Conservation (phyloP, 2,888 invertebrate genomes). For the Perithous albicinctus region DNA sequence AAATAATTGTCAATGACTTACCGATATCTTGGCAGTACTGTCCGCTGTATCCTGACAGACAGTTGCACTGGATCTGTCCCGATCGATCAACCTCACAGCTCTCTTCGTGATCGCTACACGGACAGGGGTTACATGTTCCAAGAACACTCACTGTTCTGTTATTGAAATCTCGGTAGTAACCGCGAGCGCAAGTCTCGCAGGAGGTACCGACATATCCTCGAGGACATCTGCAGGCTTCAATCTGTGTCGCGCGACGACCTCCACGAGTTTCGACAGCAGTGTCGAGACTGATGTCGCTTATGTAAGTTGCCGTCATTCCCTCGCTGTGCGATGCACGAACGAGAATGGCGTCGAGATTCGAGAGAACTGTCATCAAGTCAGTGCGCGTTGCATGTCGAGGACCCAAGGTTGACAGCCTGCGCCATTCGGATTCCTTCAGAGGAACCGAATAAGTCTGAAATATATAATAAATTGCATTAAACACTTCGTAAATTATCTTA, state of each 20-base stretch:
- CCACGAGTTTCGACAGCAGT: slow-evolving; percentile 90
- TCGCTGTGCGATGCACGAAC: slow-evolving; percentile 91
- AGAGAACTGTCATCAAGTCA: slow-evolving; percentile 94
- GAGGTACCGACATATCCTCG: slow-evolving; percentile 92
- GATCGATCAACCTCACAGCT: slow-evolving; percentile 87
- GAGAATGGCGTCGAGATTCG: slow-evolving; percentile 92
- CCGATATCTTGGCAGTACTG: slow-evolving; percentile 88
- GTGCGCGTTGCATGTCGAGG: slow-evolving; percentile 89
- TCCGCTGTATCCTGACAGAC: slow-evolving; percentile 90
- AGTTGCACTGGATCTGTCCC: slow-evolving; percentile 88
- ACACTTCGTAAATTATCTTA: neutral
- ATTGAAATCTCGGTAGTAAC: slow-evolving; percentile 89
- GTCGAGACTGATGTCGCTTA: slow-evolving; percentile 95
- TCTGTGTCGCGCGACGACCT: slow-evolving; percentile 89
- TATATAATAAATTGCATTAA: slow-evolving; percentile 10
- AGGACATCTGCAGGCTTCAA: slow-evolving; percentile 96
- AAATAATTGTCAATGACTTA: slow-evolving; percentile 79
- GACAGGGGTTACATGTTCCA: slow-evolving; percentile 89
- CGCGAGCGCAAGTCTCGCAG: slow-evolving; percentile 91
- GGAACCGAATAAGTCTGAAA: slow-evolving; percentile 88
- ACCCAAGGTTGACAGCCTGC: slow-evolving; percentile 86
- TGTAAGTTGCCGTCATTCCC: slow-evolving; percentile 88
- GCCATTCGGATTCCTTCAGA: slow-evolving; percentile 90
- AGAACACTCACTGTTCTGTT: slow-evolving; percentile 85
- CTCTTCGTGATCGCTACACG: slow-evolving; percentile 91